Conservation (phyloP, 2,888 invertebrate species). For the Lagria hirta region DNA sequence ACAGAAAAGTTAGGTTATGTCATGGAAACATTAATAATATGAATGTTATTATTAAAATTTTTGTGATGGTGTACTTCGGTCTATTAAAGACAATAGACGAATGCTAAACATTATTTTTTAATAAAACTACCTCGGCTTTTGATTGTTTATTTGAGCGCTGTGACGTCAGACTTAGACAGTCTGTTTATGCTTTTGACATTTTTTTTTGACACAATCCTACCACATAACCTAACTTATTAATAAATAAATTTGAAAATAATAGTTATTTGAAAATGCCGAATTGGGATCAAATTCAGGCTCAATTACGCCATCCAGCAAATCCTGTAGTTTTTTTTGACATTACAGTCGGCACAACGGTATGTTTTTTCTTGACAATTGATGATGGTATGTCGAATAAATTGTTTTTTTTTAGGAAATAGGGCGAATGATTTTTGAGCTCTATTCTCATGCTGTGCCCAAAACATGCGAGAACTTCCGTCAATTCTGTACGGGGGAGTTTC, state of each 20-base stretch:
- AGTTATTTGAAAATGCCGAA: constrained; percentile 88
- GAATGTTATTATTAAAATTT: too few species aligned
- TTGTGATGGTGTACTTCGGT: too few species aligned
- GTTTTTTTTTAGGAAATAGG: constrained; percentile 76
- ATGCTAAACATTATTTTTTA: too few species aligned
- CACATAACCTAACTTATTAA: too few species aligned
- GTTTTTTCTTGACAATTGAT: constrained; percentile 27
- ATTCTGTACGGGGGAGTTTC: constrained; percentile 97
- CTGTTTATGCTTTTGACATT: too few species aligned
- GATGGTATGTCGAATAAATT: not conserved
- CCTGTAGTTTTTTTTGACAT: constrained; percentile 99
- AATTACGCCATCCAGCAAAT: constrained; percentile 88
- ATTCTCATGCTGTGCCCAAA: constrained; percentile 94
- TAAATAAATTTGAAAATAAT: not conserved
- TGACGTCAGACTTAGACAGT: too few species aligned
- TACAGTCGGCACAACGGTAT: constrained; percentile 90
- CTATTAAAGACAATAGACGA: too few species aligned
- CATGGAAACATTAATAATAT: too few species aligned
- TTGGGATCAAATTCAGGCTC: constrained; percentile 92
- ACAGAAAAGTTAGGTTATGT: too few species aligned
- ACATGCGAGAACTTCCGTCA: constrained; percentile 98
- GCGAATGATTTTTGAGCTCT: constrained; percentile 96
- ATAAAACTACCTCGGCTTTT: too few species aligned
- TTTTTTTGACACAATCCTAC: too few species aligned
- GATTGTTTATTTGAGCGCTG: too few species aligned